These are phyloP conservation scores for Drosophila pseudotalamancana DNA, from an alignment of 2,888 invertebrate genomes.

Conservation along the genomic window DNA sequence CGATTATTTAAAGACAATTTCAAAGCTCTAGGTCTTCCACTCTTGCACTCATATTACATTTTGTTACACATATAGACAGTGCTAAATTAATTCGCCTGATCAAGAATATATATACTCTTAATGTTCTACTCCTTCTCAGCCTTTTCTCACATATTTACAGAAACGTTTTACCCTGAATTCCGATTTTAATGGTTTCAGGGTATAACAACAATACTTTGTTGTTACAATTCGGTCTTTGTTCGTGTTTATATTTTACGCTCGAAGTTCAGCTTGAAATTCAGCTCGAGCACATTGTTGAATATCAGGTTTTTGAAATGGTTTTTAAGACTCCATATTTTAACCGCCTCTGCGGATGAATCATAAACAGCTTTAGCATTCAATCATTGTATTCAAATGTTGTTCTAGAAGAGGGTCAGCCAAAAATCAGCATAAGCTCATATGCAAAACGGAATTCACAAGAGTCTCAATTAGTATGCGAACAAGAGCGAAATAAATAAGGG, in stretches of 20 bases:
- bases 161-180: too few relatives aligned
- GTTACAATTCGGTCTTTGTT: constrained; percentile 4
- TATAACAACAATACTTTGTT: constrained; percentile 1
- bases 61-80: too few relatives aligned
- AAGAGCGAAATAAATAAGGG: constrained; percentile 37
- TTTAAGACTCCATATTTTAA: background rate
- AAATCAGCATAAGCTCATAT: constrained; percentile 33
- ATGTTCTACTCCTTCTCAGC: too few relatives aligned
- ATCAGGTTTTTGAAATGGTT: constrained; percentile 22
- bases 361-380: constrained; percentile 42
- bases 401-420: constrained; percentile 32
- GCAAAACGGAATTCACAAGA: constrained; percentile 28
- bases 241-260: constrained; percentile 25
- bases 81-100: too few relatives aligned
- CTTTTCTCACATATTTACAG: too few relatives aligned
- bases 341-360: constrained; percentile 49
- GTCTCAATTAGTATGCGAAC: constrained; percentile 54
- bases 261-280: constrained; percentile 1
- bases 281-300: constrained; percentile 33
- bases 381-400: constrained; percentile 49
- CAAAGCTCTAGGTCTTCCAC: too few relatives aligned
- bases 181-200: too few relatives aligned
- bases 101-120: too few relatives aligned
- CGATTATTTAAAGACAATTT: too few relatives aligned
- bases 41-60: too few relatives aligned